phyloP scores from a whole-genome alignment of 2,888 invertebrate species.

The Mechanitis messenoides region DNA sequence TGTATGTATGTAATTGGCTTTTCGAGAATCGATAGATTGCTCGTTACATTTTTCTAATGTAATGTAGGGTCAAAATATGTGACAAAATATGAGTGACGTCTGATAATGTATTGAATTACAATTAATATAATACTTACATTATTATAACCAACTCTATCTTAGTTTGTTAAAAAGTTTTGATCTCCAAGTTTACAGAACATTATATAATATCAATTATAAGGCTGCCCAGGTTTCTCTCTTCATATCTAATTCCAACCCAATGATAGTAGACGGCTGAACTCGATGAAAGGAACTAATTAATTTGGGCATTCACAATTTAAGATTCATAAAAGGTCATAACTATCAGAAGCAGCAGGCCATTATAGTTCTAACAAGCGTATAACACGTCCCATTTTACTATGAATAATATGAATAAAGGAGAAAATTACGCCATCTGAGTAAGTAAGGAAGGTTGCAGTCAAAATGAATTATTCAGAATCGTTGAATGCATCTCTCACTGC shows the following conservation, averaged over 20 bases:
- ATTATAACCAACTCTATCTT: neutral
- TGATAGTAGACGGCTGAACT: conserved; percentile 22
- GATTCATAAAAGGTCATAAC: conserved; percentile 11
- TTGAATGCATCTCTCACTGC: conserved; percentile 43
- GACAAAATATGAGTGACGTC: too few relatives aligned
- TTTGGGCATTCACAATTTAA: conserved; percentile 18
- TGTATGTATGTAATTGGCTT: too few relatives aligned
- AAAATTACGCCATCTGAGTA: conserved; percentile 22
- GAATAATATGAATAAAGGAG: conserved; percentile 9
- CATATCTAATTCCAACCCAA: conserved; percentile 16
- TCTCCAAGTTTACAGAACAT: neutral
- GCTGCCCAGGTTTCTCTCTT: neutral
- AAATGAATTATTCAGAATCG: conserved; percentile 63
- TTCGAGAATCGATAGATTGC: too few relatives aligned
- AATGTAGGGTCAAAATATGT: too few relatives aligned
- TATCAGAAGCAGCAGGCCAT: neutral
- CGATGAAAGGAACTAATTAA: conserved; percentile 28
- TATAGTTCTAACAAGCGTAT: neutral
- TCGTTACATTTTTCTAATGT: too few relatives aligned
- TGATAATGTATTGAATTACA: too few relatives aligned
- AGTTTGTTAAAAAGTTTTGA: neutral
- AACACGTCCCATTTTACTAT: conserved; percentile 13
- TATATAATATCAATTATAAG: neutral
- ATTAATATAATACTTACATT: too few relatives aligned
- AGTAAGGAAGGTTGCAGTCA: conserved; percentile 33